Evolutionary conservation across 1,140 invertebrate genomes (phyloP).

Genomic region (Apocrypta bakeri): DNA sequence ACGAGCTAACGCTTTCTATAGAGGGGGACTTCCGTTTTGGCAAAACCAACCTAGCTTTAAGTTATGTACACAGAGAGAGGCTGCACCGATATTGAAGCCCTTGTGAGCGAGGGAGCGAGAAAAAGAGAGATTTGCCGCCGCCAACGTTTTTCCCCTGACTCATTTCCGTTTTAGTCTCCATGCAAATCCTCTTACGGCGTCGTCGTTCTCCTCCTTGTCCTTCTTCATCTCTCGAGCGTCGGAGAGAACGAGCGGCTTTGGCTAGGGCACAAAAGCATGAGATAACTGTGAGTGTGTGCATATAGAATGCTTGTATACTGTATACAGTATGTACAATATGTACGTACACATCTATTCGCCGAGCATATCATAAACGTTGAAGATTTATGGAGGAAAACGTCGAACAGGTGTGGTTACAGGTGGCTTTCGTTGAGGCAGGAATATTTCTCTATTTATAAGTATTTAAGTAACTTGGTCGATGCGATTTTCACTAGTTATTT

Average conservation of each 20-base stretch:
- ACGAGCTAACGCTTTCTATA: conserved; percentile 22
- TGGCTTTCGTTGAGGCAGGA: no score
- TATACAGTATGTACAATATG: not conserved
- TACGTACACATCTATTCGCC: not conserved
- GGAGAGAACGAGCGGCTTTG: conserved; percentile 33
- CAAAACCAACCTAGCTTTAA: conserved; percentile 24
- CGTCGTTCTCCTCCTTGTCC: not conserved
- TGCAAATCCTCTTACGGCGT: conserved; percentile 49
- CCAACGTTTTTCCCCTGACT: conserved; percentile 44
- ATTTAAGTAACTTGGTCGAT: no score
- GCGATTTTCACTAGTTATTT: no score
- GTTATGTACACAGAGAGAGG: not conserved
- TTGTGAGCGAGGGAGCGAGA: not conserved
- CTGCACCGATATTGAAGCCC: conserved; percentile 21
- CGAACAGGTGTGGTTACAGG: no score
- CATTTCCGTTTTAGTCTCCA: conserved; percentile 48
- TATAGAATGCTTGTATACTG: not conserved
- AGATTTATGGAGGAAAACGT: not conserved
- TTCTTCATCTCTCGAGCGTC: not conserved
- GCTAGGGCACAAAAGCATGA: conserved; percentile 33
- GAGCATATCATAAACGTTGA: conserved; percentile 37
- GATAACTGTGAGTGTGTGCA: conserved; percentile 26
- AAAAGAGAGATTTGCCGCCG: not conserved
- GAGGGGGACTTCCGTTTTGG: conserved; percentile 41
- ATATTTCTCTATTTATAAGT: no score